Evolutionary conservation across 2,797 vertebrate genomes (phyloP).

Genomic region (Alcedo quadribrachys): DNA sequence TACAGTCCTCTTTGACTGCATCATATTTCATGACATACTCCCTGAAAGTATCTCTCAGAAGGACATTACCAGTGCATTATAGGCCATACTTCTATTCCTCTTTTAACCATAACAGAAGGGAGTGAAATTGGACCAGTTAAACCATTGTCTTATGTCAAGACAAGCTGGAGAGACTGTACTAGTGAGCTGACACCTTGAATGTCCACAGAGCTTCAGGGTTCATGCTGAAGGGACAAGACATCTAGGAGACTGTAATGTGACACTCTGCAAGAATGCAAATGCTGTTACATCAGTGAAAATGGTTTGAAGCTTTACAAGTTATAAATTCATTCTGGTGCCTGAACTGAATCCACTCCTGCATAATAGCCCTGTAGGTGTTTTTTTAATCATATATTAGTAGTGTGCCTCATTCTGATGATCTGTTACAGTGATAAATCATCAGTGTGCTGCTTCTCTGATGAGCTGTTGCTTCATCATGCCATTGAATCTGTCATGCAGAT

Average conservation of each 20-base stretch:
- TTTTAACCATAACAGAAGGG: neutral
- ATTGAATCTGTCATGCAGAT: slow-evolving; percentile 60
- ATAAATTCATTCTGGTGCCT: neutral
- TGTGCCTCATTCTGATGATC: slow-evolving; percentile 35
- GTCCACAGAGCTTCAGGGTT: neutral
- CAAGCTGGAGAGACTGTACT: neutral
- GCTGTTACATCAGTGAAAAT: neutral
- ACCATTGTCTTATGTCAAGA: neutral
- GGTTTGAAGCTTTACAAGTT: neutral
- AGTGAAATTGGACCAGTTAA: slow-evolving; percentile 9
- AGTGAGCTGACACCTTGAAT: neutral
- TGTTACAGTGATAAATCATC: slow-evolving; percentile 64
- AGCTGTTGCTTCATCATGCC: slow-evolving; percentile 60
- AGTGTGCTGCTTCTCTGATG: slow-evolving; percentile 34
- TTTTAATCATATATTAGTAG: slow-evolving; percentile 47
- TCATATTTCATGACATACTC: neutral
- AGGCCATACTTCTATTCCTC: neutral
- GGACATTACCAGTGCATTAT: slow-evolving; percentile 5
- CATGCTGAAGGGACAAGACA: neutral
- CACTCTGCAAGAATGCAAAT: neutral
- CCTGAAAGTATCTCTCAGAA: neutral
- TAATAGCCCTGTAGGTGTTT: neutral
- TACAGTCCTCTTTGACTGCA: neutral
- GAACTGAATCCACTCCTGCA: slow-evolving; percentile 26
- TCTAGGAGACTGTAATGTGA: neutral